Base-by-base conservation (phyloP, 2,888 invertebrate species). In the Polydrusus cervinus region DNA sequence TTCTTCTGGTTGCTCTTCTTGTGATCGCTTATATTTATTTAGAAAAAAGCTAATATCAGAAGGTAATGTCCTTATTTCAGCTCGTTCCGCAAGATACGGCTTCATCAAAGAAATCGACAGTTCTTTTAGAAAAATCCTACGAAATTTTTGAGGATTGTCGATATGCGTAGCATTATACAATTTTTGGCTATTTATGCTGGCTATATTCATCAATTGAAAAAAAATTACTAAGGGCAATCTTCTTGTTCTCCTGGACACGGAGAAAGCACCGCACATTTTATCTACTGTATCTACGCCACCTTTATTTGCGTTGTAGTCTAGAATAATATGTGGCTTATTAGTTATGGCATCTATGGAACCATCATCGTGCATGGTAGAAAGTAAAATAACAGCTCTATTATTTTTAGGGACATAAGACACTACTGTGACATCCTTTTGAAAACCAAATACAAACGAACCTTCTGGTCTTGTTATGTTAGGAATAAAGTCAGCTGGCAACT, bases 221-320 rank as follows among this genome's bases (percentile, higher is more conserved):
- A 82, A 82, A 40, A 81, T 71, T 38, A 79, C 76, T 71, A 82
- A 74, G 55, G 80, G 80, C 81, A 81, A 82, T 77, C 81, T 71
- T 71, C 75, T 71, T 40, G 81, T 80, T 71, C 77, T 76, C 68
- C 80, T 75, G 14, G 73, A 77, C 34, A 80, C 81, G 66, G 80
- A 80, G 78, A 83, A 83, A 51, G 78, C 72, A 73, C 79, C 78
- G 71, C 80, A 81, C 72, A 81, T 78, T 80, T 82, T 78, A 70
- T 83, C 81, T 18, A 82, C 81, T 9, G 81, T 78, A 72, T 83
- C 82, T 49, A 83, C 81, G 25, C 81, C 81, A 40, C 72, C 70
- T 75, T 83, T 82, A 43, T 80, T 80, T 11, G 45, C 49, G 69
- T 82, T 81, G 69, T 82, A 81, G 67, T 70, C 74, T 61, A 79